Evolutionary conservation across 2,797 vertebrate species (phyloP).

Genomic region (Lophius americanus): DNA sequence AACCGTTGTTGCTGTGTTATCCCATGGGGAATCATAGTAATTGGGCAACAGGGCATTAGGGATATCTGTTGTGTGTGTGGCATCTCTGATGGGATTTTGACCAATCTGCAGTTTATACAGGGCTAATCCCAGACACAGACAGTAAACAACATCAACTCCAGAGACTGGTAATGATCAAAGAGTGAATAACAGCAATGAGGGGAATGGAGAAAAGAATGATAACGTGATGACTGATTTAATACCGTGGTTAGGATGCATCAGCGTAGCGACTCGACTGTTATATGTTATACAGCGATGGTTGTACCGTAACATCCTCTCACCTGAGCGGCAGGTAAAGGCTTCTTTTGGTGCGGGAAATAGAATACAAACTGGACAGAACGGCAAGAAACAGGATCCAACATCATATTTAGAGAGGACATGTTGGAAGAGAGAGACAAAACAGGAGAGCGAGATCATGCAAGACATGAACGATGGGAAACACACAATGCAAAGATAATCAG

Average conservation of each 20-base stretch:
- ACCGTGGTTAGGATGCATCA: constrained; percentile 10
- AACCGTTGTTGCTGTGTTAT: constrained; percentile 53
- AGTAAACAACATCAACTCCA: constrained; percentile 19
- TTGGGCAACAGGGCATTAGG: constrained; percentile 62
- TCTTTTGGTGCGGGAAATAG: constrained; percentile 65
- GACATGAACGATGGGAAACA: constrained; percentile 25
- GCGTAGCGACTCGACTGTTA: background rate
- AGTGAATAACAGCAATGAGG: constrained; percentile 1
- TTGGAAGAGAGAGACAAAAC: constrained; percentile 19
- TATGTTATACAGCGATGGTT: constrained; percentile 26
- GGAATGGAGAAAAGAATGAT: background rate
- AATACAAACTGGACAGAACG: constrained; percentile 65
- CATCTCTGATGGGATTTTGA: constrained; percentile 48
- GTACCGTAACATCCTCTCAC: constrained; percentile 66
- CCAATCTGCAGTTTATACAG: constrained; percentile 41
- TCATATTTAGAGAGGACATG: constrained; percentile 21
- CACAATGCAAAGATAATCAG: constrained; percentile 8
- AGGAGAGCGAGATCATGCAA: constrained; percentile 28
- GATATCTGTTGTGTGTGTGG: constrained; percentile 35
- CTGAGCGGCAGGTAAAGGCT: constrained; percentile 73
- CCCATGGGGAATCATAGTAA: constrained; percentile 60
- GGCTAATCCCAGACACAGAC: constrained; percentile 37
- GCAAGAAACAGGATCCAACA: constrained; percentile 12
- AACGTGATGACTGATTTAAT: constrained; percentile 2
- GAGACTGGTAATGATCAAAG: constrained; percentile 9